Percentiles rank a stretch among this genome's conserved stretches.
Evolutionary conservation across 2,113 vertebrate species (phyloP).

Genomic region (Galbula dea): DNA sequence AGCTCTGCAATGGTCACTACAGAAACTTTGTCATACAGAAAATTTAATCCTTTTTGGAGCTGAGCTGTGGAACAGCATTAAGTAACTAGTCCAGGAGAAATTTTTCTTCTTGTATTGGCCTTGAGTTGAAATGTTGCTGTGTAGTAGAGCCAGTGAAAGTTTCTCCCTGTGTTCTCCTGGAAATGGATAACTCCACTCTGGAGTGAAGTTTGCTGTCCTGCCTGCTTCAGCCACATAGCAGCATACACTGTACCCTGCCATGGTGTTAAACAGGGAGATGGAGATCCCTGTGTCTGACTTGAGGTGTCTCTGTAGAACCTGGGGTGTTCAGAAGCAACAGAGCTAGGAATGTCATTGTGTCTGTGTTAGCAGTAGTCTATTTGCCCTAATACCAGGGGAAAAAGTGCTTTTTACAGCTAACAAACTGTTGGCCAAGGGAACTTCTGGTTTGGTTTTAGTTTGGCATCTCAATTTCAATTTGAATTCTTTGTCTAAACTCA

Average conservation of each 20-base stretch:
- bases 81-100: not conserved
- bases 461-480: not conserved
- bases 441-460: not conserved
- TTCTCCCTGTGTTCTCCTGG: not conserved
- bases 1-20: not conserved
- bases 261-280: not conserved
- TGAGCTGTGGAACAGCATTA: not conserved
- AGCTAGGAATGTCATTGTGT: not conserved
- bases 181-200: not conserved
- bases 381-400: not conserved
- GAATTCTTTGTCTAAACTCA: not conserved
- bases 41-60: not conserved
- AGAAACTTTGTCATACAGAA: not conserved
- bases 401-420: not conserved
- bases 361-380: not conserved
- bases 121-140: not conserved
- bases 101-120: not conserved
- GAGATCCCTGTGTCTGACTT: not conserved
- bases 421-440: not conserved
- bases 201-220: not conserved
- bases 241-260: fast-evolving
- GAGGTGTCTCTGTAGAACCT: not conserved
- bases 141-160: not conserved
- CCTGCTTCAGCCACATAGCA: not conserved
- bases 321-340: not conserved